phyloP scores from a whole-genome alignment of 2,797 vertebrate genomes.

The Pelobates cultripes region DNA sequence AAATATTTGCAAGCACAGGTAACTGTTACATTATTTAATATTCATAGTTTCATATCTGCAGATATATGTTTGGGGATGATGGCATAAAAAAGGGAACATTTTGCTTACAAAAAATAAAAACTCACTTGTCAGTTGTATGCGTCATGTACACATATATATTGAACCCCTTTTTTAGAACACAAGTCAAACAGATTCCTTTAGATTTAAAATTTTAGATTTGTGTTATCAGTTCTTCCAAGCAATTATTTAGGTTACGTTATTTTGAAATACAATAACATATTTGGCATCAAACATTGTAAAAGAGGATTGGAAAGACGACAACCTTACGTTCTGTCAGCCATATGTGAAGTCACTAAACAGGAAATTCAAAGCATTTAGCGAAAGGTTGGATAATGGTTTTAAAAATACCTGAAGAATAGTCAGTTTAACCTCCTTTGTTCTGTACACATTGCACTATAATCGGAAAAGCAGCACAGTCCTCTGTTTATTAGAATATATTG shows the following conservation, averaged over 20 bases:
- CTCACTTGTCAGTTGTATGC: no score
- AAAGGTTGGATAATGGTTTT: conserved; percentile 43
- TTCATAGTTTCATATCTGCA: neutral
- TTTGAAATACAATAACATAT: no score
- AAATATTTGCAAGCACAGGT: neutral
- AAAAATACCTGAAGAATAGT: conserved; percentile 22
- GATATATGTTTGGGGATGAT: no score
- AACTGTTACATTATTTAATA: neutral
- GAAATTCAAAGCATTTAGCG: conserved; percentile 44
- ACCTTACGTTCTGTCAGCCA: conserved; percentile 1
- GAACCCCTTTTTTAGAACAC: no score
- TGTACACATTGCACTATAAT: conserved; percentile 41
- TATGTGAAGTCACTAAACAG: conserved; percentile 37
- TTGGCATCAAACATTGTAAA: no score
- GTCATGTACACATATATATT: no score
- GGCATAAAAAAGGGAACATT: no score
- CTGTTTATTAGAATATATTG: conserved; percentile 37
- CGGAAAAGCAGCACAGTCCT: neutral
- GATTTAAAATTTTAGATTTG: no score
- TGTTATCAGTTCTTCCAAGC: no score
- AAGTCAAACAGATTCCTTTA: no score
- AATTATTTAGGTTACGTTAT: no score
- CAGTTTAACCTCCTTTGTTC: conserved; percentile 43
- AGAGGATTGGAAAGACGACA: neutral
- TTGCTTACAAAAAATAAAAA: no score